Conservation (phyloP, 2,113 vertebrate species). For the Corythoichthys haematopterus region DNA sequence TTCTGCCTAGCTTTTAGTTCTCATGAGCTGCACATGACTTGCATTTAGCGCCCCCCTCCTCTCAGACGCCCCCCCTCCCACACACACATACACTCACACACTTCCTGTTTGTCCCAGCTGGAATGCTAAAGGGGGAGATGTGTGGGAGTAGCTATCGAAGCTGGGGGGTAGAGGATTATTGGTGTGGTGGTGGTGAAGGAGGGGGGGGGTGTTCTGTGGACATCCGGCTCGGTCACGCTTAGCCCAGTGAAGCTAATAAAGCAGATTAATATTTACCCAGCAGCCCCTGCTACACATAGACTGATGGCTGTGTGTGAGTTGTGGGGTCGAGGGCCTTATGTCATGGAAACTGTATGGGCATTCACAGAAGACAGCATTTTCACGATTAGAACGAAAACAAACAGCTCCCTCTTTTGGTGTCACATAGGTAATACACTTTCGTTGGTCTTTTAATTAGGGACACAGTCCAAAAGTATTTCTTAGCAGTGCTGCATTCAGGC, state of each 20-base stretch:
- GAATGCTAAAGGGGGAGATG: conserved; percentile 68
- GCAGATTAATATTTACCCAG: conserved; percentile 11
- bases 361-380: background rate
- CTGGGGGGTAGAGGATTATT: background rate
- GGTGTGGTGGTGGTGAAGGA: no score
- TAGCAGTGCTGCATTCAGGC: no score
- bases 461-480: background rate
- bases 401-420: background rate
- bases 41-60: conserved; percentile 47
- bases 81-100: conserved; percentile 57
- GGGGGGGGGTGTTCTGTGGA: background rate
- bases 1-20: conserved; percentile 54
- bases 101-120: conserved; percentile 77
- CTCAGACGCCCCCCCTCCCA: background rate
- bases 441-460: background rate
- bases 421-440: background rate
- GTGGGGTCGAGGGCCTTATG: background rate
- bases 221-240: conserved; percentile 3
- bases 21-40: conserved; percentile 76
- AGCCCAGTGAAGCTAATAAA: background rate
- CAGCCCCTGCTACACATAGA: background rate
- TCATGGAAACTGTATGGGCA: background rate
- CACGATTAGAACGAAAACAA: background rate
- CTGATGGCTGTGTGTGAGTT: conserved; percentile 10
- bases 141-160: conserved; percentile 13